A percentile compares a stretch with the other conserved stretches of the same genome.
Evolutionary conservation across 2,797 vertebrate genomes (phyloP).

Genomic region (Champsocephalus esox): DNA sequence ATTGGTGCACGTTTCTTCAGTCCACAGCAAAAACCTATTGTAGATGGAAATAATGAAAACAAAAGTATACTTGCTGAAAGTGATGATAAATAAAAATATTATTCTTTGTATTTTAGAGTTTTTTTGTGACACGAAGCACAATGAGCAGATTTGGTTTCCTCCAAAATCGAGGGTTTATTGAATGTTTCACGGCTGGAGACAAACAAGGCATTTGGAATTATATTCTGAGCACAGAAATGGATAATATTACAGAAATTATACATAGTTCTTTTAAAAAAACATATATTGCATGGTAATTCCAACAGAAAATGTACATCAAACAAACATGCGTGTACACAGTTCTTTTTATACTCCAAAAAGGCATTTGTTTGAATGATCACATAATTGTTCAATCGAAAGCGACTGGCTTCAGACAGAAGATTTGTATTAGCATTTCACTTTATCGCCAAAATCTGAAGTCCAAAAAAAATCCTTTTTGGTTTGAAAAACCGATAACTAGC

Average conservation of each 20-base stretch:
- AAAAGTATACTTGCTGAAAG: conserved; percentile 54
- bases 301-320: conserved; percentile 20
- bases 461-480: not conserved
- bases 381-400: not conserved
- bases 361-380: not conserved
- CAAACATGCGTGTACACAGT: conserved; percentile 19
- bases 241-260: conserved; percentile 31
- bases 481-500: not conserved
- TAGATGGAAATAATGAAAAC: conserved; percentile 50
- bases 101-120: conserved; percentile 64
- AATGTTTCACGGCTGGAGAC: conserved; percentile 32
- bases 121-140: conserved; percentile 16
- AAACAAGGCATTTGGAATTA: conserved; percentile 49
- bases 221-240: conserved; percentile 32
- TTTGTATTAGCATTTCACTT: conserved; percentile 19
- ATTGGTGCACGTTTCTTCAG: conserved; percentile 63
- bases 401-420: not conserved
- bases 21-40: conserved; percentile 55
- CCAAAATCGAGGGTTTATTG: conserved; percentile 54
- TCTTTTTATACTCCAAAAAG: not conserved
- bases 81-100: conserved; percentile 74
- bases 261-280: not conserved
- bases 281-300: conserved; percentile 14
- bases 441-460: not conserved
- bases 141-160: conserved; percentile 14